Evolutionary conservation across 2,113 vertebrate genomes (phyloP).

Genomic region (Pao palembangensis): DNA sequence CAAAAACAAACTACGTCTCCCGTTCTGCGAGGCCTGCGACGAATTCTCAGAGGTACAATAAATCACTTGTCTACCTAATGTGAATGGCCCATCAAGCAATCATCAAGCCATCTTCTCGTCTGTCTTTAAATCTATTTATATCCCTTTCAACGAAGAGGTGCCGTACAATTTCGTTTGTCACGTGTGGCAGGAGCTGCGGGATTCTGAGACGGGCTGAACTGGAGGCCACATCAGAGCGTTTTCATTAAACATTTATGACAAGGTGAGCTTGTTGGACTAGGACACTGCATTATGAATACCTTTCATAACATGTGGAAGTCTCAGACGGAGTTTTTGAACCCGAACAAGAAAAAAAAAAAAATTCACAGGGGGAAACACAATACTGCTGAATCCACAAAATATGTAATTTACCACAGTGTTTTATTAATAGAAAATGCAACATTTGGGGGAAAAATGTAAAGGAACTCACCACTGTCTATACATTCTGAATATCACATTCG

Average conservation of each 20-base stretch:
- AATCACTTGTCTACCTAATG: slow-evolving; percentile 54
- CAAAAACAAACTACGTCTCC: slow-evolving; percentile 38
- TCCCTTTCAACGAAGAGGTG: slow-evolving; percentile 34
- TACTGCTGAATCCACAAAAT: background rate
- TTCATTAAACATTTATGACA: slow-evolving; percentile 38
- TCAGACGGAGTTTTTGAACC: slow-evolving; percentile 5
- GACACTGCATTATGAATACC: slow-evolving; percentile 16
- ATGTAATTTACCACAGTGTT: background rate
- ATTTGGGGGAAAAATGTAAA: too few relatives aligned
- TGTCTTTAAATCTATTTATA: slow-evolving; percentile 48
- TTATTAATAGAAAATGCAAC: too few relatives aligned
- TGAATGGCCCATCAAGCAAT: slow-evolving; percentile 59
- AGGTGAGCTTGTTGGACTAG: slow-evolving; percentile 16
- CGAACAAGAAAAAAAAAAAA: background rate
- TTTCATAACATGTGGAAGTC: slow-evolving; percentile 33
- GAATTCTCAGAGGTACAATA: slow-evolving; percentile 50
- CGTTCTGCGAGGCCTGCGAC: slow-evolving; percentile 41
- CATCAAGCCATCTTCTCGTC: slow-evolving; percentile 42
- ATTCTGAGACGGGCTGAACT: slow-evolving; percentile 22
- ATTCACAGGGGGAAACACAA: background rate
- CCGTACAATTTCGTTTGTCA: slow-evolving; percentile 49
- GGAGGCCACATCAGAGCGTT: slow-evolving; percentile 21
- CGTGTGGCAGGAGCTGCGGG: slow-evolving; percentile 26
- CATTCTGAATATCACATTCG: too few relatives aligned
- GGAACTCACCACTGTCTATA: too few relatives aligned